These are phyloP conservation scores for Drosophila monieri DNA, from an alignment of 2,888 invertebrate genomes.

Conservation along the genomic window DNA sequence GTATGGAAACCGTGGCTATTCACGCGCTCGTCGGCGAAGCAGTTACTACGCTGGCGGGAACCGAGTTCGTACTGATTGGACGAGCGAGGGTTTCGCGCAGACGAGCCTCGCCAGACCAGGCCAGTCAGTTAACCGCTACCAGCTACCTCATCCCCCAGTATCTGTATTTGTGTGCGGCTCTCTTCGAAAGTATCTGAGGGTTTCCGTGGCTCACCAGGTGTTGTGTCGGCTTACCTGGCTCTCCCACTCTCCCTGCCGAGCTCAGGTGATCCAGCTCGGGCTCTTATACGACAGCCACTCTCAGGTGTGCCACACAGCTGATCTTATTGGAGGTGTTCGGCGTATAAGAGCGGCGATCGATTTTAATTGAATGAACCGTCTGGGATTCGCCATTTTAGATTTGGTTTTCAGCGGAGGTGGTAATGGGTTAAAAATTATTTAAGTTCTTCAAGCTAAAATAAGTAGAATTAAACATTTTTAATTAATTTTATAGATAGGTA, in stretches of 20 bases:
- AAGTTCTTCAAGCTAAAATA: background rate
- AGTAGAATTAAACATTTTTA: background rate
- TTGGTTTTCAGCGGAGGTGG: constrained; percentile 39
- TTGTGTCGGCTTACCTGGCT: constrained; percentile 17
- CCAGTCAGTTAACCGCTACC: constrained; percentile 48
- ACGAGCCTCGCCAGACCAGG: constrained; percentile 78
- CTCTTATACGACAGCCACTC: constrained; percentile 22
- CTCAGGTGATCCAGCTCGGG: constrained; percentile 22
- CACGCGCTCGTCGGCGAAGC: constrained; percentile 76
- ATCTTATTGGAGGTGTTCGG: constrained; percentile 71
- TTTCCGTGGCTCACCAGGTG: constrained; percentile 18
- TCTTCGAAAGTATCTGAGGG: constrained; percentile 13
- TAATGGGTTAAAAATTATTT: constrained; percentile 6
- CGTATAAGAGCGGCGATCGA: constrained; percentile 40
- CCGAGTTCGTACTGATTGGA: constrained; percentile 84
- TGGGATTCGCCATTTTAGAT: constrained; percentile 74
- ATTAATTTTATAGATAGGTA: too few relatives aligned
- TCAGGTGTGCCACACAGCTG: constrained; percentile 57
- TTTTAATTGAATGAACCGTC: constrained; percentile 37
- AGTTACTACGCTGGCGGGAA: constrained; percentile 83
- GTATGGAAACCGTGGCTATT: background rate
- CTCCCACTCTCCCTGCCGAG: constrained; percentile 15
- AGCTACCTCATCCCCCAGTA: constrained; percentile 20
- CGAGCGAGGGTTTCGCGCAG: constrained; percentile 83
- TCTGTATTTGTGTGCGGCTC: constrained; percentile 10